Base-by-base conservation (phyloP, 2,888 invertebrate species). In the Phalera bucephala region DNA sequence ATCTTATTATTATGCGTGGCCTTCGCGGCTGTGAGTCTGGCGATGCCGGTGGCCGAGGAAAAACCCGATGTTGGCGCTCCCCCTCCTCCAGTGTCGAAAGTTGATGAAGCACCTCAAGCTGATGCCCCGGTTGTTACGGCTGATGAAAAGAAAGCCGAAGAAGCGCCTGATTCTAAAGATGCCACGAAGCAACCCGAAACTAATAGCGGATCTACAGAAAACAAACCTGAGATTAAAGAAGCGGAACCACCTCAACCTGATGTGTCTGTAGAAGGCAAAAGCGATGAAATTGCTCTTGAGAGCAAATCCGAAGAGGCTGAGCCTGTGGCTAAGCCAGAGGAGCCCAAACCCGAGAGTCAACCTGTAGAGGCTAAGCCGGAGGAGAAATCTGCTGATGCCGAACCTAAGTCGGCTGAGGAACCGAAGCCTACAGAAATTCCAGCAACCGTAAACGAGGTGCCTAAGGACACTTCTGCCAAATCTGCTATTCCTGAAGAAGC, bases 41-140 rank as follows among this genome's bases (percentile, higher is more conserved):
- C 92, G 22, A 91, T 92, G 91, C 94, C 94, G 31, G 80, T 93
- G 26, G 92, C 91, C 22, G 93, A 93, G 39, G 81, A 67, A 37
- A 68, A 62, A 37, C 64, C 49, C 31, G 72, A 72, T 13, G 71
- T 64, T 35, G 69, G 71, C 57, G 64, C 64, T 28, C 52, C 53
- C 30, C 60, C 66, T 14, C 54, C 49, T 12, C 47, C 55, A 6
- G 51, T 52, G 2, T 17, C 31, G 10, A 9, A 9, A 17, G 6
- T 8, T 9, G 36, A 54, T 13, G 64, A 57, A 40, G 31, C 23
- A 12, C 34, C 46, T 6, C 57, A 72, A 37, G 57, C 61, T 33
- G 80, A 72, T 15, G 54, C 59, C 17, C 54, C 67, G 35, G 48
- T 59, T 32, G 45, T 57, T 39, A 58, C 73, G 1, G 47, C 44